These are phyloP conservation scores for Rhabdomys dilectus DNA, from an alignment of 2,113 vertebrate genomes.

Conservation along the genomic window DNA sequence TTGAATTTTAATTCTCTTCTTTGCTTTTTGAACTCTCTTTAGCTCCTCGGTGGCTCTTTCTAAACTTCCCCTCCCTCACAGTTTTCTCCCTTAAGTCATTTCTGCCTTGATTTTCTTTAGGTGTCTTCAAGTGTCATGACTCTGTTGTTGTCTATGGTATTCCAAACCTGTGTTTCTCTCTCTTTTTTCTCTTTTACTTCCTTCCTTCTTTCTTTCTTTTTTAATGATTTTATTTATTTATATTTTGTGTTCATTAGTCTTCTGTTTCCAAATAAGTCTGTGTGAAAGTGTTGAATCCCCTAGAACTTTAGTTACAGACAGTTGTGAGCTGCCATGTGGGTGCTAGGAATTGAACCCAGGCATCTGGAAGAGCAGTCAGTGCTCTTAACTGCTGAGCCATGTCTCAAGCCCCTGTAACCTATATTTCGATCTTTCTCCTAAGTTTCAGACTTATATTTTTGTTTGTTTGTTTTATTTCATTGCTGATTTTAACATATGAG, in stretches of 20 bases:
- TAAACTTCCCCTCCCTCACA: neutral
- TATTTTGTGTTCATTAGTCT: neutral
- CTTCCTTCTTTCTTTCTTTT: neutral
- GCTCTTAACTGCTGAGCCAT: neutral
- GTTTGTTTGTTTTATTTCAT: neutral
- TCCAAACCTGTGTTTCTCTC: too few species aligned
- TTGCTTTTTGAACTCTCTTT: neutral
- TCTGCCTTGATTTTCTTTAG: conserved; percentile 9
- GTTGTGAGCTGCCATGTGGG: neutral
- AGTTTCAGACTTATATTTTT: neutral
- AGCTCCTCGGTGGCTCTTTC: neutral
- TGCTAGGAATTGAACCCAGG: neutral
- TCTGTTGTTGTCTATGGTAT: neutral
- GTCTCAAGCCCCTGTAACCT: neutral
- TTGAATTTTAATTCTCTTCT: neutral
- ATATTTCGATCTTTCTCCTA: neutral
- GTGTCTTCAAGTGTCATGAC: neutral
- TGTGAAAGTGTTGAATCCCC: neutral
- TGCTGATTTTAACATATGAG: neutral
- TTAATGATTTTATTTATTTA: neutral
- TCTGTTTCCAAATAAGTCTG: neutral
- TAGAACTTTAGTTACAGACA: neutral
- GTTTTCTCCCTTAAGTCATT: neutral
- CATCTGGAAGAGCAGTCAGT: neutral
- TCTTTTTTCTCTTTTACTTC: too few species aligned